A percentile compares a stretch with the other conserved stretches of the same genome.
Evolutionary conservation across 1,140 invertebrate genomes (phyloP).

Genomic region (Drosophila sulfurigaster): DNA sequence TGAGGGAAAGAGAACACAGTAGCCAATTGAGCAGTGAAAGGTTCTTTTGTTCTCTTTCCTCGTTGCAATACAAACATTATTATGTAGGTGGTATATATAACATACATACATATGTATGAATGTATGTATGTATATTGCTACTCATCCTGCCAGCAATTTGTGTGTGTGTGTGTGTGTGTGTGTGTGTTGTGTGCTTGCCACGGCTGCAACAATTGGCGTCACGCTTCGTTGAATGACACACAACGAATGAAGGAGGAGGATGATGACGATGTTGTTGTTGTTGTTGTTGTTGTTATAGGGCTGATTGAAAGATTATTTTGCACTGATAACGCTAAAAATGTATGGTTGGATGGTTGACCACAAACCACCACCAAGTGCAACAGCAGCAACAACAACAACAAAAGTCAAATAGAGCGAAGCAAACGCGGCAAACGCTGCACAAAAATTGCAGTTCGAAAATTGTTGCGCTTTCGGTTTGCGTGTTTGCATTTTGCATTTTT

Average conservation of each 20-base stretch:
- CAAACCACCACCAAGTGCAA: constrained; percentile 34
- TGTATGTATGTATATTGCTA: constrained; percentile 31
- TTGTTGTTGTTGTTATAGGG: constrained; percentile 58
- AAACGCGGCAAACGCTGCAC: constrained; percentile 39
- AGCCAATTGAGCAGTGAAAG: constrained; percentile 48
- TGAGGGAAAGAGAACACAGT: neutral
- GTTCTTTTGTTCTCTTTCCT: constrained; percentile 41
- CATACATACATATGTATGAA: no score
- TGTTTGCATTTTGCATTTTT: constrained; percentile 71
- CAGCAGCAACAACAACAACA: constrained; percentile 36
- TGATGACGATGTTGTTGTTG: constrained; percentile 38
- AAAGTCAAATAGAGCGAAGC: constrained; percentile 78
- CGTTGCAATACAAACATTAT: constrained; percentile 9
- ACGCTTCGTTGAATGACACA: constrained; percentile 60
- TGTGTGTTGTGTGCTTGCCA: constrained; percentile 25
- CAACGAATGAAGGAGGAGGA: constrained; percentile 11
- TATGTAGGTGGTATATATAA: constrained; percentile 16
- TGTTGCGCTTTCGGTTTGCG: constrained; percentile 80
- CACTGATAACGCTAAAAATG: constrained; percentile 83
- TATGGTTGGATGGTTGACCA: constrained; percentile 72
- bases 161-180: constrained; percentile 4
- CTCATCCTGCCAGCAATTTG: constrained; percentile 34
- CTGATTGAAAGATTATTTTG: constrained; percentile 84
- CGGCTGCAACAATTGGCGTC: constrained; percentile 70
- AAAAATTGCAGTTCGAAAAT: constrained; percentile 80